These are phyloP conservation scores for Cryptotermes secundus DNA, from an alignment of 1,140 invertebrate genomes.

Conservation along the genomic window DNA sequence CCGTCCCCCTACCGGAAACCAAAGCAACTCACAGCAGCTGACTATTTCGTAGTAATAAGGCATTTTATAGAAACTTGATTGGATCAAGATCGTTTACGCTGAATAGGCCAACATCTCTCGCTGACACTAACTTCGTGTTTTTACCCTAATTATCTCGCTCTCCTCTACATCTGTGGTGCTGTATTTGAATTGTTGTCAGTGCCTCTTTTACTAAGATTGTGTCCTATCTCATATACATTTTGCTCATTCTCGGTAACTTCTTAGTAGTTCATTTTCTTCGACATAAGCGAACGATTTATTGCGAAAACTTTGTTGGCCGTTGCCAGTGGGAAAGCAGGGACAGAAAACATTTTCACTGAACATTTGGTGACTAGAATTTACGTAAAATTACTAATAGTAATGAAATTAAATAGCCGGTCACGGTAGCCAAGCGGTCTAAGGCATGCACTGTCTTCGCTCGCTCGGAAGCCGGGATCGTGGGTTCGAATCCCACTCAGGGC, in stretches of 20 bases:
- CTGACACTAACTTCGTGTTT: background rate
- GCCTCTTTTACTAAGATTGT: background rate
- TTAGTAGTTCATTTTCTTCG: background rate
- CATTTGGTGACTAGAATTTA: no score
- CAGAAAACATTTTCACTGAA: no score
- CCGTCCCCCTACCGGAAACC: background rate
- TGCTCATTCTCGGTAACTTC: background rate
- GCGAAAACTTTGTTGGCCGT: no score
- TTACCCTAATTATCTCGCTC: background rate
- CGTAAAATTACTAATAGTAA: no score
- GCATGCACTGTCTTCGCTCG: no score
- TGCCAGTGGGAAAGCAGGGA: no score
- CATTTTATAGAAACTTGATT: background rate
- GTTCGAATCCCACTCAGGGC: no score
- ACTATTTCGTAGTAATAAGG: background rate
- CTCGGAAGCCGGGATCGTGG: no score
- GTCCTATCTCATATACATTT: background rate
- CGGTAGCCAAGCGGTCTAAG: no score
- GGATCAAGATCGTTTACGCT: background rate
- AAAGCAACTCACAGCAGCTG: background rate
- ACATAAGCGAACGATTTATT: background rate
- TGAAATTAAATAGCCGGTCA: no score
- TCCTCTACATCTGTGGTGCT: background rate
- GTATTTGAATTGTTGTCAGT: background rate
- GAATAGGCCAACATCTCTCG: background rate